Conservation (phyloP, 2,113 vertebrate genomes). For the Mus pahari region DNA sequence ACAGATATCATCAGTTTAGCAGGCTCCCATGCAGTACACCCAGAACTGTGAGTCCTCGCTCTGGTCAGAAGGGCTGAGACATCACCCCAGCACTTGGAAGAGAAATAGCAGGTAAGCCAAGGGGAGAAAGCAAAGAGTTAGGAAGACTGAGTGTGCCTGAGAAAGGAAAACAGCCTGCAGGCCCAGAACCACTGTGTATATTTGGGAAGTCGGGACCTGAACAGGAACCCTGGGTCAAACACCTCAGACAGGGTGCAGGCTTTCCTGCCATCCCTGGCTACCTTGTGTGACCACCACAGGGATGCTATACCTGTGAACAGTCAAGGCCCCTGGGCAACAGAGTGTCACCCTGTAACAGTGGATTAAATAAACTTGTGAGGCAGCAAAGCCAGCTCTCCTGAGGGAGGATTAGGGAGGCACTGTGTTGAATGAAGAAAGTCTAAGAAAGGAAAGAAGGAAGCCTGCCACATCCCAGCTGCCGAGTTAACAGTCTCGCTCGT, state of each 20-base stretch:
- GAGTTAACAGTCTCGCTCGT: conserved; percentile 79
- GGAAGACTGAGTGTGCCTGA: background rate
- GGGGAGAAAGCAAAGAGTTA: background rate
- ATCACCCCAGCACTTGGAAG: background rate
- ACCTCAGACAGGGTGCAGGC: background rate
- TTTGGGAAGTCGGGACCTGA: background rate
- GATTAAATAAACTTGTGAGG: conserved; percentile 71
- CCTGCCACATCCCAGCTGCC: conserved; percentile 63
- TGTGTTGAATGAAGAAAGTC: conserved; percentile 28
- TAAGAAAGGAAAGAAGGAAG: background rate
- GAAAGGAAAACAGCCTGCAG: background rate
- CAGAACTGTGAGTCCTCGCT: background rate
- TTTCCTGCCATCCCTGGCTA: background rate
- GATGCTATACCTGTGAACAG: background rate
- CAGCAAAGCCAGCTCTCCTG: conserved; percentile 59
- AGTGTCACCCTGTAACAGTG: conserved; percentile 22
- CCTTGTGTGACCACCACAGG: background rate
- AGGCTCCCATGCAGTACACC: background rate
- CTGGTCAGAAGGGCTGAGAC: background rate
- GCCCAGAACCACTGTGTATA: background rate
- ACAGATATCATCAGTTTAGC: background rate
- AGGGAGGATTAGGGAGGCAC: conserved; percentile 65
- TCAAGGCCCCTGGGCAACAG: background rate
- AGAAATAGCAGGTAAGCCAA: background rate
- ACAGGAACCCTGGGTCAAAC: background rate